A percentile compares a stretch with the other conserved stretches of the same genome.
These are phyloP conservation scores for Platycheirus albimanus DNA, from an alignment of 2,888 invertebrate species.

Conservation along the genomic window DNA sequence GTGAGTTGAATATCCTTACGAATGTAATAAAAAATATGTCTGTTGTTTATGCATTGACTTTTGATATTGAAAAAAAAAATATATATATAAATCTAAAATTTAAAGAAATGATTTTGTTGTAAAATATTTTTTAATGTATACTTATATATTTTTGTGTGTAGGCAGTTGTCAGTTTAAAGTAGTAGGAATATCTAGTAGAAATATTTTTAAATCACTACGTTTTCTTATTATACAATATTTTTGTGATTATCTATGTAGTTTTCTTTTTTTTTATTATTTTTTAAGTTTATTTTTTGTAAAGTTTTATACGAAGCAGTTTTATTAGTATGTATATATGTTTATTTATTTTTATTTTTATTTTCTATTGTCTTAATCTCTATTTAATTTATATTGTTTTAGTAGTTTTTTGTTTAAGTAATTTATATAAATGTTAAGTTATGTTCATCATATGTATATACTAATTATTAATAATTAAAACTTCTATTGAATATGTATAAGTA, in stretches of 20 bases:
- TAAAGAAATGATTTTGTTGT: constrained; percentile 37
- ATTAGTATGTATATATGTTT: constrained; percentile 8
- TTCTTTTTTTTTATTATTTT: constrained; percentile 50
- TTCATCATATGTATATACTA: constrained; percentile 33
- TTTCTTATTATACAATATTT: constrained; percentile 34
- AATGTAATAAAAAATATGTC: constrained; percentile 38
- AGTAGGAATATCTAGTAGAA: constrained; percentile 73
- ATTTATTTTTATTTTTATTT: constrained; percentile 35
- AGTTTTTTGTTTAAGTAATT: constrained; percentile 34
- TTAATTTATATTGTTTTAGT: constrained; percentile 28
- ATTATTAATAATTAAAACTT: not conserved
- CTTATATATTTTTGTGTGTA: constrained; percentile 55
- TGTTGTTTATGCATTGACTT: constrained; percentile 13
- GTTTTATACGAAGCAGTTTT: constrained; percentile 52
- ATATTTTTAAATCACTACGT: constrained; percentile 50
- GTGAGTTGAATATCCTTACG: constrained; percentile 75
- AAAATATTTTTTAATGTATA: constrained; percentile 49
- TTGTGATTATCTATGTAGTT: constrained; percentile 58
- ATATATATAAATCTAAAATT: constrained; percentile 9
- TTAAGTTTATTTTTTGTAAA: constrained; percentile 21
- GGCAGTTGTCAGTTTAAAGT: constrained; percentile 73
- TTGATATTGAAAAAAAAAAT: too few relatives aligned
- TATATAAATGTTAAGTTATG: constrained; percentile 48
- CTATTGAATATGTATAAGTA: not conserved
- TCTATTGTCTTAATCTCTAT: constrained; percentile 55